These are phyloP conservation scores for Sebastes cheni DNA, from an alignment of 2,797 vertebrate genomes.

Conservation along the genomic window DNA sequence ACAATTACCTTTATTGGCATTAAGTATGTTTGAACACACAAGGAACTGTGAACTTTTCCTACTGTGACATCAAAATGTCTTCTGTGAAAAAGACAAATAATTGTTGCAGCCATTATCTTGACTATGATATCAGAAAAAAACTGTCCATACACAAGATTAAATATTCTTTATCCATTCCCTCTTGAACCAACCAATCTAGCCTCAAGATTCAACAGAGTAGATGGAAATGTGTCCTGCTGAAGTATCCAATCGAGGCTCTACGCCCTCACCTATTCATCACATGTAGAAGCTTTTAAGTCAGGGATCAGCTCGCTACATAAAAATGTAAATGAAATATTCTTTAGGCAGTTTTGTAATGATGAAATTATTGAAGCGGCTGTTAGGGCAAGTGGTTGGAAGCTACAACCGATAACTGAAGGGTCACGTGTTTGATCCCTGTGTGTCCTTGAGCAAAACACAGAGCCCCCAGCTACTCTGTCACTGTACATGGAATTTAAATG, in stretches of 20 bases:
- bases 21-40: neutral
- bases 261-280: constrained; percentile 15
- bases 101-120: neutral
- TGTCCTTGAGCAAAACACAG: constrained; percentile 39
- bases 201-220: neutral
- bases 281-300: constrained; percentile 1
- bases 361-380: constrained; percentile 39
- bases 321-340: constrained; percentile 48
- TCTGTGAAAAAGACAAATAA: neutral
- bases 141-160: neutral
- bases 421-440: constrained; percentile 25
- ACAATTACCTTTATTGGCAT: too few relatives aligned
- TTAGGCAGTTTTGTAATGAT: constrained; percentile 25
- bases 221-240: neutral
- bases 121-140: neutral
- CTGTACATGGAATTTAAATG: constrained; percentile 17
- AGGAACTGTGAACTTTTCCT: neutral
- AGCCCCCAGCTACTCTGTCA: neutral
- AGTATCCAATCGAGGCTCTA: neutral
- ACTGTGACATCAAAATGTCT: neutral
- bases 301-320: constrained; percentile 31
- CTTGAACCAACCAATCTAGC: neutral
- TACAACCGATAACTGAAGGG: constrained; percentile 34
- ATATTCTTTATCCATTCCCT: neutral
- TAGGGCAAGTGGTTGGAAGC: constrained; percentile 13